A percentile compares a stretch with the other conserved stretches of the same genome.
These are phyloP conservation scores for Meliscaeva auricollis DNA, from an alignment of 2,888 invertebrate genomes.

Conservation along the genomic window DNA sequence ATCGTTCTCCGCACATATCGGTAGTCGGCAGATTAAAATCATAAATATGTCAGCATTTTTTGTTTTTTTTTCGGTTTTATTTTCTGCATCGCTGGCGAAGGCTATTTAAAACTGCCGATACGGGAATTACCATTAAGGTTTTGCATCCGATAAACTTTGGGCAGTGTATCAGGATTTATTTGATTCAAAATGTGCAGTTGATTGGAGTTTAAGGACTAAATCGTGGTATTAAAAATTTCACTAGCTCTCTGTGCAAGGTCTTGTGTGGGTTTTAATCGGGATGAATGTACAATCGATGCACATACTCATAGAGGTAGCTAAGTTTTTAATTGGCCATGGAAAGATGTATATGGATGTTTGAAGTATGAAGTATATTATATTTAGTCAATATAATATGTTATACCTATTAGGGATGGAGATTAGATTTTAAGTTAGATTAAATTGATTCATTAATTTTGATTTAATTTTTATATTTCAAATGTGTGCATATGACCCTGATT, in stretches of 20 bases:
- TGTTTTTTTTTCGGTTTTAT: neutral
- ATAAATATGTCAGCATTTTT: conserved; percentile 36
- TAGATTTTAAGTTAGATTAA: no score
- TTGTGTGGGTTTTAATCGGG: conserved; percentile 9
- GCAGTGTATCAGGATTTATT: conserved; percentile 63
- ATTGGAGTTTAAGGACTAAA: conserved; percentile 63
- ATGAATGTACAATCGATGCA: neutral
- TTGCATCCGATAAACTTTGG: conserved; percentile 48
- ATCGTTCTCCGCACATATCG: neutral
- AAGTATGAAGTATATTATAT: no score
- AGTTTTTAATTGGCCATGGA: no score
- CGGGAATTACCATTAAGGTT: conserved; percentile 33
- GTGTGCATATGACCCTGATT: no score
- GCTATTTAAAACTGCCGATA: conserved; percentile 15
- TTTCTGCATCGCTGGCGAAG: neutral
- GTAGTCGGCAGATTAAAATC: conserved; percentile 43
- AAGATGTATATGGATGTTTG: no score
- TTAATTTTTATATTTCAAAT: no score
- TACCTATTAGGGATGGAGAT: no score
- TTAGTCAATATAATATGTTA: no score
- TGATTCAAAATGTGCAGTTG: conserved; percentile 57
- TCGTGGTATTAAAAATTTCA: conserved; percentile 33
- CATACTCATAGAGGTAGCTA: no score
- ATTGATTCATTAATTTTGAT: no score
- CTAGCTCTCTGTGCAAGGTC: conserved; percentile 33